These are phyloP conservation scores for Tenualosa thibaudeaui DNA, from an alignment of 2,797 vertebrate genomes.

Conservation along the genomic window DNA sequence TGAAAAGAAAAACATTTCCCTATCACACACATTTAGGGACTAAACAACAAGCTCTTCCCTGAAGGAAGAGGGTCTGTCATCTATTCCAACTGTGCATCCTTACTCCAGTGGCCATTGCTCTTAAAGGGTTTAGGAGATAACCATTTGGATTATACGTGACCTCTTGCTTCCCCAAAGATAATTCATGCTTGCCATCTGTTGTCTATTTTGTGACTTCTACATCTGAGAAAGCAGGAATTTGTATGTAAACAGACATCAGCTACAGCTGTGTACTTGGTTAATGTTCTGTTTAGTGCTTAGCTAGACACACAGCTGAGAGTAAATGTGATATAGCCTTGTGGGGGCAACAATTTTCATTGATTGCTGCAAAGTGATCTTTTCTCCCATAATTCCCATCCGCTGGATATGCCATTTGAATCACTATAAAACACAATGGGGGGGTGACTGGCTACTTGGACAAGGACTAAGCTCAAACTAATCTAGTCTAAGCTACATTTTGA, in stretches of 20 bases:
- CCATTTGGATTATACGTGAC: constrained; percentile 6
- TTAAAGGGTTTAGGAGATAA: constrained; percentile 20
- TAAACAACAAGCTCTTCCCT: background rate
- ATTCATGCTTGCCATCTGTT: constrained; percentile 19
- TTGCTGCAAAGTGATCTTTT: background rate
- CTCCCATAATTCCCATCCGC: background rate
- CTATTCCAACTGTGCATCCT: background rate
- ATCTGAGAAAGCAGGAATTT: background rate
- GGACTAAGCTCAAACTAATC: constrained; percentile 15
- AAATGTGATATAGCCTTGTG: background rate
- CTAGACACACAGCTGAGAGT: background rate
- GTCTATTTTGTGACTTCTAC: background rate
- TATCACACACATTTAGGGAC: background rate
- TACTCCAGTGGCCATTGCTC: background rate
- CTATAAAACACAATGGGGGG: background rate
- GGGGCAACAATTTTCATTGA: background rate
- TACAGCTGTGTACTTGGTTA: background rate
- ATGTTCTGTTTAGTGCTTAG: background rate
- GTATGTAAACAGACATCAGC: background rate
- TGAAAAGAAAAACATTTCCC: background rate
- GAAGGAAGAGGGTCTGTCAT: background rate
- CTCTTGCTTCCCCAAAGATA: background rate
- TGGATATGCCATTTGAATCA: background rate
- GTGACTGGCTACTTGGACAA: background rate
- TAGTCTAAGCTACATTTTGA: background rate